Base-by-base conservation (phyloP, 1,140 invertebrate species). In the Drosophila mayri region DNA sequence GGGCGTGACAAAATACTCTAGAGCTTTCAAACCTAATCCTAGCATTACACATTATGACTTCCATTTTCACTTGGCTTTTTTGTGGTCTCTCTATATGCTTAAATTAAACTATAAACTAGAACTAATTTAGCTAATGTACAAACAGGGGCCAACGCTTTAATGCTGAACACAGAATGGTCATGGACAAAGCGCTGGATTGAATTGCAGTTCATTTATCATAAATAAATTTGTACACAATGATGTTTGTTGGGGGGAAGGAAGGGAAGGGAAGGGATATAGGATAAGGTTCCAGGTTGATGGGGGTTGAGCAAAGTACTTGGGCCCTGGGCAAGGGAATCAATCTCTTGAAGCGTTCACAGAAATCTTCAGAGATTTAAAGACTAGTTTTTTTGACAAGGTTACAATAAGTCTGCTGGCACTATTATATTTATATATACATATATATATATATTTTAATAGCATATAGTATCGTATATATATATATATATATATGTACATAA, bases 71-170 rank as follows among this genome's bases (percentile, higher is more conserved):
- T 70, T 70, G 66, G 62, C 66, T 66, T 28, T 28, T 20, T 54
- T 22, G 49, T 46, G 44, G 28, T 64, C 44, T 64, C 44, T 64
- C 44, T 64, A 20, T 16, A 44, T 28, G 25, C 47, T 67, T 65
- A 65, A 65, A 43, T 47, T 65, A 25, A 25, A n/a, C 52, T 55
- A 50, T 50, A 5, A 37, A 65, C 55, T 65, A 65, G 0, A 64
- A 75, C 70, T 75, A 74, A 76, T 65, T 76, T 62, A 76, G 49
- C 52, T 64, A 74, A 63, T 74, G 43, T 74, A 75, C 68, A 62
- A 8, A 37, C 22, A 54, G 28, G 22, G 37, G 32, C 66, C 61
- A 70, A 52, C 66, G 62, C 62, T 65, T 22, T 16, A 62, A 43
- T 65, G 62, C 62, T 64, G 62, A 62, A 61, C 57, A 64, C 61